Base-by-base conservation (phyloP, 2,888 invertebrate species). In the Drosophila paramelanica region DNA sequence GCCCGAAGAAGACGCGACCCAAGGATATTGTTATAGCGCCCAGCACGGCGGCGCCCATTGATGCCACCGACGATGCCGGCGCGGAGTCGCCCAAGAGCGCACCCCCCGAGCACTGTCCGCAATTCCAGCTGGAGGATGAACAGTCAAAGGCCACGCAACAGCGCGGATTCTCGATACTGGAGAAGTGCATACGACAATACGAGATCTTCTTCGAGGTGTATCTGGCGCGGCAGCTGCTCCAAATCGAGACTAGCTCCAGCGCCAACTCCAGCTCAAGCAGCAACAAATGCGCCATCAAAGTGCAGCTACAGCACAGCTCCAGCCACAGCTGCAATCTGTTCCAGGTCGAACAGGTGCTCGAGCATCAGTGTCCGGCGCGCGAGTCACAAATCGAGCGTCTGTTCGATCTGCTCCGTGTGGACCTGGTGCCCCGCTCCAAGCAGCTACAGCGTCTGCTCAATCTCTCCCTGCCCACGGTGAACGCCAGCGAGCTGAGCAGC, bases 151-250 rank as follows among this genome's bases (percentile, higher is more conserved):
- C 91, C 0, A 55, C 73, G 0, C 81, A 81, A 25, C 75, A 89
- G 36, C 89, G 89, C 1, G 89, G 83, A 41, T 93, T 93, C 60
- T 92, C 94, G 6, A 93, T 94, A 85, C 77, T 94, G 31, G 94
- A 94, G 80, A 94, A 94, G 79, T 94, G 94, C 82, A 91, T 94
- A 36, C 91, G 93, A 49, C 93, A 94, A 68, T 94, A 94, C 66
- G 94, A 94, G 88, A 91, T 92, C 31, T 94, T 94, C 81, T 94
- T 93, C 57, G 92, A 92, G 67, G 89, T 93, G 1, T 93, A 91
- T 49, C 46, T 90, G 64, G 66, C 90, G 10, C 77, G 88, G 5
- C 79, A 87, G 51, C 73, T 91, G n/a, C 65, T 91, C 5, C 79
- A 88, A 56, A 79, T 72, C 23, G 66, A 59, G 25, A 60, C 56